Evolutionary conservation across 2,797 vertebrate genomes (phyloP), one percentile per base, ranked within the genome.

Genomic region (Columba guinea): DNA sequence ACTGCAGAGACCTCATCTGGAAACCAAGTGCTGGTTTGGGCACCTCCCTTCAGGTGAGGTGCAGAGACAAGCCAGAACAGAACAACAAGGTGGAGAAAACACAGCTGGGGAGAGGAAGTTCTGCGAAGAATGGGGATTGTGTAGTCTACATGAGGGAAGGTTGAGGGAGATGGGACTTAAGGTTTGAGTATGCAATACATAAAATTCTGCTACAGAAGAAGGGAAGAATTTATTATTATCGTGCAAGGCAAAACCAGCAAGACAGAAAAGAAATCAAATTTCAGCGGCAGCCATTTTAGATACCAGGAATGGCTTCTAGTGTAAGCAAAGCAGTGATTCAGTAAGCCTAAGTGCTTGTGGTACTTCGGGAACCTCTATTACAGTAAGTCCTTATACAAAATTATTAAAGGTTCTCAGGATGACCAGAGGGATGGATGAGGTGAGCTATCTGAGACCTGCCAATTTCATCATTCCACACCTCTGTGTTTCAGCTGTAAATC

Each of bases 11-110:
- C 5, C 34, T 77, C 48, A 9, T 26, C 35, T 60, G 56, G 27
- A 85, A 91, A 78, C 15, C 0, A 0, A 56, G n/a, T 0, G 0
- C 35, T 63, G 23, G 5, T 68, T 32, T 86, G 69, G 37, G 37
- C 32, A 37, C 2, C 12, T 74, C 28, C 16, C 13, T 58, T 55
- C 53, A 81, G 65, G 60, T 58, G 73, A 88, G 34, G 11, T 69
- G 22, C 46, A 87, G 39, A 77, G 39, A 71, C 62, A 83, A 77
- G 48, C 9, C 58, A 39, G 37, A 81, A 34, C 23, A 80, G 53
- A 90, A 41, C 32, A 62, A 22, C 0, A 0, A 64, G 15, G 7
- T 56, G 35, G 15, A 80, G 49, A 70, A 68, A 84, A 11, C 11
- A 18, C 0, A 0, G 7, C 11, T 34, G 11, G 13, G 8, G 20